phyloP scores from a whole-genome alignment of 1,140 invertebrate genomes.

The Dendrolimus kikuchii region DNA sequence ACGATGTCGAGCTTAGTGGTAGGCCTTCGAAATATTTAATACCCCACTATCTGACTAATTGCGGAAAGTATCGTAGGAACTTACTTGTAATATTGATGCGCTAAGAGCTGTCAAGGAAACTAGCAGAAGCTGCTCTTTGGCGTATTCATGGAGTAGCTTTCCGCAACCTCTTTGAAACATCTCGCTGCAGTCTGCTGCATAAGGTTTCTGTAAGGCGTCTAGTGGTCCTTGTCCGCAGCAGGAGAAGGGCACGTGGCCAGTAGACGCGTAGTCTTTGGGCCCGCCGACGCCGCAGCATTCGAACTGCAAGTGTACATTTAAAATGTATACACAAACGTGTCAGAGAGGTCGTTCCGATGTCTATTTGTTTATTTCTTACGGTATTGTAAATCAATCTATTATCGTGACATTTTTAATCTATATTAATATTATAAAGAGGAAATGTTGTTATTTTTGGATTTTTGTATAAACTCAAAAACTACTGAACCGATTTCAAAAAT shows the following conservation, averaged over 20 bases:
- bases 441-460: no score
- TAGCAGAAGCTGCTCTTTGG: constrained; percentile 59
- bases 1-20: no score
- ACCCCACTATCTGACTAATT: no score
- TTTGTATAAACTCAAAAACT: no score
- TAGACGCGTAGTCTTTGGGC: constrained; percentile 64
- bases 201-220: constrained; percentile 39
- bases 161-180: constrained; percentile 69
- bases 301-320: constrained; percentile 61
- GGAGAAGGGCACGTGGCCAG: constrained; percentile 67
- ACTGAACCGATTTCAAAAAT: no score
- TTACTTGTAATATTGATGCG: constrained; percentile 68
- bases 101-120: constrained; percentile 64
- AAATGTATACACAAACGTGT: background rate
- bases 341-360: no score
- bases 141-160: constrained; percentile 59
- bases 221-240: constrained; percentile 64
- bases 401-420: no score
- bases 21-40: no score
- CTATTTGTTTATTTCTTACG: no score
- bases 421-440: no score
- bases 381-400: no score
- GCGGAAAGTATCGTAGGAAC: background rate
- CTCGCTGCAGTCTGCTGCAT: constrained; percentile 42
- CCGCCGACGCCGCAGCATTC: constrained; percentile 76